Evolutionary conservation across 2,797 vertebrate species (phyloP).

Genomic region (Morus bassanus): DNA sequence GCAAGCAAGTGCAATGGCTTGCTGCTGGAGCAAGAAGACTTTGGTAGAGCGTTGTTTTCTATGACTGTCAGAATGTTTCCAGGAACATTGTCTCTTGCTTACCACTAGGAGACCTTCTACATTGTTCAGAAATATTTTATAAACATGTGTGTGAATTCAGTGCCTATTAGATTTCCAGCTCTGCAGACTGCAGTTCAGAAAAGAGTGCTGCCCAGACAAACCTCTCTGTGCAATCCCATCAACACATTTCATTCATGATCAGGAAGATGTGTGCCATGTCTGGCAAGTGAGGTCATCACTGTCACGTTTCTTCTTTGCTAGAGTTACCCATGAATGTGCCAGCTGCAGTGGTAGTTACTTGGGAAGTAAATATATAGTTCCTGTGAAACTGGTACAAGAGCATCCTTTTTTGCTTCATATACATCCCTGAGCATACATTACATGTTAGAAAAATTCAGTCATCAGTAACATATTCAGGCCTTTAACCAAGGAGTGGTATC

Average conservation of each 20-base stretch:
- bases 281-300: background rate
- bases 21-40: background rate
- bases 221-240: background rate
- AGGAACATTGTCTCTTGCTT: background rate
- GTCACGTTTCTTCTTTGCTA: background rate
- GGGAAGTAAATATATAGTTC: background rate
- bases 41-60: fast-evolving
- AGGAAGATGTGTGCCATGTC: background rate
- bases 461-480: background rate
- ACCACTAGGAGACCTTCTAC: background rate
- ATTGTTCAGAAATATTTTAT: background rate
- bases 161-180: background rate
- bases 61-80: background rate
- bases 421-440: background rate
- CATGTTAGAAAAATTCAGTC: background rate
- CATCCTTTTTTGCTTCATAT: background rate
- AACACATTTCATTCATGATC: background rate
- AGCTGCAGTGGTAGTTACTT: background rate
- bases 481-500: background rate
- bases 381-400: background rate
- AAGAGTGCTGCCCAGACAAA: background rate
- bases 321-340: background rate
- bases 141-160: background rate
- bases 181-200: background rate
- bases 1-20: background rate